phyloP scores from a whole-genome alignment of 2,113 vertebrate species.

The Rallus limicola region DNA sequence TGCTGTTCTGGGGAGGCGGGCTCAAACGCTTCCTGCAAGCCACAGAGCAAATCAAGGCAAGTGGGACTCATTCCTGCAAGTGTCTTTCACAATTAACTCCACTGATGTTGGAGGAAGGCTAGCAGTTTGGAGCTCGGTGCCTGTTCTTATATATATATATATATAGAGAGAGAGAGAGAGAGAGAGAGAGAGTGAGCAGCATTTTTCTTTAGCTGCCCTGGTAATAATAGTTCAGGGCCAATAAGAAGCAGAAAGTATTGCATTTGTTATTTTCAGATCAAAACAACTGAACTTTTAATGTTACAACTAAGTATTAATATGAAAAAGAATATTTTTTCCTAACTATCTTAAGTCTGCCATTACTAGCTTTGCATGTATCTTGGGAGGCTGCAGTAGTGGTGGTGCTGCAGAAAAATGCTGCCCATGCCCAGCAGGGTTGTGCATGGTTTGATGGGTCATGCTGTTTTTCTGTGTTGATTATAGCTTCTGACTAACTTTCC shows the following conservation, averaged over 20 bases:
- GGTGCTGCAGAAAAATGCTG: neutral
- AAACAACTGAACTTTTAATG: neutral
- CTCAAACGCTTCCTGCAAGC: neutral
- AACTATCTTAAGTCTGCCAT: neutral
- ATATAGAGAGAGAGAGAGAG: too few relatives aligned
- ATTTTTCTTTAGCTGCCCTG: neutral
- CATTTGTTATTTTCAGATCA: neutral
- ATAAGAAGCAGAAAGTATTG: neutral
- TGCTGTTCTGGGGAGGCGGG: neutral
- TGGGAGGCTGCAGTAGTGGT: neutral
- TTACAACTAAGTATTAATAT: neutral
- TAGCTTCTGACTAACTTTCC: neutral
- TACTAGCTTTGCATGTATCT: neutral
- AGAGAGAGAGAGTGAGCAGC: neutral
- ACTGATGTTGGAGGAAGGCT: neutral
- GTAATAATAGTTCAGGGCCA: neutral
- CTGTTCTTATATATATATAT: neutral
- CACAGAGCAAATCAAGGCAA: fast-evolving
- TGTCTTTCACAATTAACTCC: neutral
- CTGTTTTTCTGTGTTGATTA: neutral
- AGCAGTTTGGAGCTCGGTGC: fast-evolving
- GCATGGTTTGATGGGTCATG: neutral
- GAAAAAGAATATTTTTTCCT: neutral
- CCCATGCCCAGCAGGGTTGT: neutral
- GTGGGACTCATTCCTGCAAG: neutral